These are phyloP conservation scores for Eubasilissa regina DNA, from an alignment of 1,140 invertebrate genomes.

Conservation along the genomic window DNA sequence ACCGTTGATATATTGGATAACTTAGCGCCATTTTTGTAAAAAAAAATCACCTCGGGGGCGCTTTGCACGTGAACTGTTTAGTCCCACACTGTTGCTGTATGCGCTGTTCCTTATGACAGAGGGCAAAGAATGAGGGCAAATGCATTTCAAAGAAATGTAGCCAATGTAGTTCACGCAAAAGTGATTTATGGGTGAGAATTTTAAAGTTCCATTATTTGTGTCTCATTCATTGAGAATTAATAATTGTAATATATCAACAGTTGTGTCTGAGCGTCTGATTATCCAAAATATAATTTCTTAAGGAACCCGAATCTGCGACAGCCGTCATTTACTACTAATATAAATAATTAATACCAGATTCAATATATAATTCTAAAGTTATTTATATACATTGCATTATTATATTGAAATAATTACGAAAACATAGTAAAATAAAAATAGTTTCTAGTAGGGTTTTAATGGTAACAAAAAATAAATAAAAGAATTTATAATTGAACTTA, in stretches of 20 bases:
- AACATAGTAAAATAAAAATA: constrained; percentile 59
- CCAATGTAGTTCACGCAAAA: too few species aligned
- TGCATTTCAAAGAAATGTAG: too few species aligned
- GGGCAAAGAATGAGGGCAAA: too few species aligned
- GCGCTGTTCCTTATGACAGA: too few species aligned
- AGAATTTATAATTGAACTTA: constrained; percentile 56
- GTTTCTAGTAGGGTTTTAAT: constrained; percentile 59
- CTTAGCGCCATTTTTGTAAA: too few species aligned
- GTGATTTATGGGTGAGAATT: too few species aligned
- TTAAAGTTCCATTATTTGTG: too few species aligned
- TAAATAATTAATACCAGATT: constrained; percentile 53
- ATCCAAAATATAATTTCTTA: constrained; percentile 23
- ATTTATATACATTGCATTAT: constrained; percentile 59
- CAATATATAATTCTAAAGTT: constrained; percentile 56
- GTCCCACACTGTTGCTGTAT: too few species aligned
- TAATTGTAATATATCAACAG: neutral
- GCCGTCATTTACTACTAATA: constrained; percentile 51
- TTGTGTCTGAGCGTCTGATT: constrained; percentile 15
- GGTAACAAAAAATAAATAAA: constrained; percentile 39
- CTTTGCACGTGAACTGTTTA: too few species aligned
- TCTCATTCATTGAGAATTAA: too few species aligned
- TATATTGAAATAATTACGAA: constrained; percentile 51
- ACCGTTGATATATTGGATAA: constrained; percentile 3
- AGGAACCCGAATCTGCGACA: constrained; percentile 44
- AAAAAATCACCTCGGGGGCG: too few species aligned